Evolutionary conservation across 1,140 invertebrate species (phyloP).

Genomic region (Ostrea edulis): DNA sequence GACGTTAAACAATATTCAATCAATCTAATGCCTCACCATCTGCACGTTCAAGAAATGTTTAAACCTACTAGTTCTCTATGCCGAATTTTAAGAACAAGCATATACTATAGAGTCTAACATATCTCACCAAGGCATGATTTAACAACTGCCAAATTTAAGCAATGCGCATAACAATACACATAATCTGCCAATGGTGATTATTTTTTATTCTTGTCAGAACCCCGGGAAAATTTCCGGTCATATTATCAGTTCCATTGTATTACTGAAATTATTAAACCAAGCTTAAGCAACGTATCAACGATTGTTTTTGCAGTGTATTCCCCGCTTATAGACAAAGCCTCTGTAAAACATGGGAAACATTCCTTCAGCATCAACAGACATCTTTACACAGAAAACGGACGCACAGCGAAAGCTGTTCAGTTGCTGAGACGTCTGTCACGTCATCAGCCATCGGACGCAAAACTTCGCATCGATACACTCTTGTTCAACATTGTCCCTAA

Average conservation of each 20-base stretch:
- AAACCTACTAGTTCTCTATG: too few relatives aligned
- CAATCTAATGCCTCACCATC: too few relatives aligned
- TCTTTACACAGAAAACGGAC: background rate
- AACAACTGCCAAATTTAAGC: constrained; percentile 48
- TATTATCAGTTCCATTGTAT: constrained; percentile 59
- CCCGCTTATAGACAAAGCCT: background rate
- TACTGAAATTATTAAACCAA: constrained; percentile 19
- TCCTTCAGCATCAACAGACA: background rate
- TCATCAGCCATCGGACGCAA: too few relatives aligned
- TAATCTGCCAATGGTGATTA: constrained; percentile 43
- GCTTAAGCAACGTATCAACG: background rate
- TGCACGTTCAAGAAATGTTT: too few relatives aligned
- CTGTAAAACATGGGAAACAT: constrained; percentile 43
- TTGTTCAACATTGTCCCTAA: constrained; percentile 29
- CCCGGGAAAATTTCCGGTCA: constrained; percentile 49
- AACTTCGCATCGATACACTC: background rate
- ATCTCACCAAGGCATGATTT: constrained; percentile 6
- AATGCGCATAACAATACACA: constrained; percentile 53
- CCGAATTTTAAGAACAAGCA: constrained; percentile 45
- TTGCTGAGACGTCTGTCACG: constrained; percentile 40
- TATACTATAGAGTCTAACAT: constrained; percentile 42
- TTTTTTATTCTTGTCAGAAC: constrained; percentile 53
- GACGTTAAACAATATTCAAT: too few relatives aligned
- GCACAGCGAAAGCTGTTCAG: constrained; percentile 47
- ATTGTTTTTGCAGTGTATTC: background rate